Evolutionary conservation across 2,113 vertebrate species (phyloP).

Genomic region (Pseudorectes ferrugineus): DNA sequence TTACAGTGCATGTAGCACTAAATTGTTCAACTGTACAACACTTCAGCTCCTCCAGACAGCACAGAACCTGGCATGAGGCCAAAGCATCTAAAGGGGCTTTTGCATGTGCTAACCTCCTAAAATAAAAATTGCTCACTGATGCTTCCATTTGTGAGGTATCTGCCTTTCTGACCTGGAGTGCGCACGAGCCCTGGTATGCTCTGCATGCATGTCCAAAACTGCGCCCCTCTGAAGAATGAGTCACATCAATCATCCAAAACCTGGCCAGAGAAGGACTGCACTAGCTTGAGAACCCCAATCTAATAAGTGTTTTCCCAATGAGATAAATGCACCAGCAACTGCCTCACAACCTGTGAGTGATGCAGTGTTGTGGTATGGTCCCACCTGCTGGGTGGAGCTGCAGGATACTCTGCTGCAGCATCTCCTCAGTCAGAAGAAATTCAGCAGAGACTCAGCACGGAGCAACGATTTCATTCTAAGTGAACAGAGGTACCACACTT

Average conservation of each 20-base stretch:
- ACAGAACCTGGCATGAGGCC: background rate
- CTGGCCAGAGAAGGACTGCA: background rate
- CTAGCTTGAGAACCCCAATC: background rate
- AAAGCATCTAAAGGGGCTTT: background rate
- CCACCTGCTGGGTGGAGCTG: background rate
- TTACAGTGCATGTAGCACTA: background rate
- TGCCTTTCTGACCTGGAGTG: background rate
- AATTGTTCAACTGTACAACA: background rate
- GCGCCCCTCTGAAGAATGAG: background rate
- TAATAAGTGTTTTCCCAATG: background rate
- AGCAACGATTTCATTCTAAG: background rate
- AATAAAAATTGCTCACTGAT: background rate
- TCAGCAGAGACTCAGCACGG: background rate
- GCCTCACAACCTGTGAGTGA: background rate
- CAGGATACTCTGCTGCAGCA: background rate
- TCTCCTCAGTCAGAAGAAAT: background rate
- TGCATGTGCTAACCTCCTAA: background rate
- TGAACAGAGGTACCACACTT: background rate
- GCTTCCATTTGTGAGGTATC: background rate
- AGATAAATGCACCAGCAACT: background rate
- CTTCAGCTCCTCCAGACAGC: background rate
- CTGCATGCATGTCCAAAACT: background rate
- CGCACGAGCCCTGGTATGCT: rapidly evolving
- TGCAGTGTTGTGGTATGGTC: background rate
- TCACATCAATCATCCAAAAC: background rate